A percentile compares a stretch with the other conserved stretches of the same genome.
phyloP scores from a whole-genome alignment of 2,888 invertebrate species.

The Drosophila austrosaltans region DNA sequence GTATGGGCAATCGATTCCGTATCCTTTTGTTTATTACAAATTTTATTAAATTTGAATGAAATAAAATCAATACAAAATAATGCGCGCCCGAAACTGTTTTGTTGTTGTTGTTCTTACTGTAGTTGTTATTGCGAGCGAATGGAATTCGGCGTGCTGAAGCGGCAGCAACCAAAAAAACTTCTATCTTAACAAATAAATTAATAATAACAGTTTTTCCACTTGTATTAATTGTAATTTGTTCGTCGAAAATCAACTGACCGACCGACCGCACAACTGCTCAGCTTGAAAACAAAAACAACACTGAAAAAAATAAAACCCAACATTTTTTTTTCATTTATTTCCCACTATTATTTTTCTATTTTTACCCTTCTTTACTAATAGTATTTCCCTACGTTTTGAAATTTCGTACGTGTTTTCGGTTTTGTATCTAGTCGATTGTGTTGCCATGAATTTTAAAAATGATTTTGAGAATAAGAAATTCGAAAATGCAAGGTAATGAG shows the following conservation, averaged over 20 bases:
- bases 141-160: neutral
- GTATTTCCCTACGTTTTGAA: no score
- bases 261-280: neutral
- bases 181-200: neutral
- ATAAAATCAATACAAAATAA: conserved; percentile 15
- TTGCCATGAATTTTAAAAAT: no score
- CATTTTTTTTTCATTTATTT: no score
- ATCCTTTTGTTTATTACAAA: neutral
- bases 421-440: no score
- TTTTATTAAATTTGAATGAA: conserved; percentile 1
- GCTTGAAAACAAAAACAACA: conserved; percentile 2
- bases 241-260: neutral
- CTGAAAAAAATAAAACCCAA: neutral
- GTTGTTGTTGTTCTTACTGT: neutral
- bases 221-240: neutral
- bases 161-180: neutral
- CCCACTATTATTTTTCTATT: no score
- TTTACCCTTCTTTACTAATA: no score
- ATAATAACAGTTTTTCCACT: neutral
- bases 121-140: neutral
- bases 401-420: no score
- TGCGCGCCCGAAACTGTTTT: neutral
- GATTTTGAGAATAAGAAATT: no score
- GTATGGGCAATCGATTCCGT: neutral
- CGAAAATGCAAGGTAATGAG: no score